Base-by-base conservation (phyloP, 2,113 vertebrate species). In the Saguinus imperator region DNA sequence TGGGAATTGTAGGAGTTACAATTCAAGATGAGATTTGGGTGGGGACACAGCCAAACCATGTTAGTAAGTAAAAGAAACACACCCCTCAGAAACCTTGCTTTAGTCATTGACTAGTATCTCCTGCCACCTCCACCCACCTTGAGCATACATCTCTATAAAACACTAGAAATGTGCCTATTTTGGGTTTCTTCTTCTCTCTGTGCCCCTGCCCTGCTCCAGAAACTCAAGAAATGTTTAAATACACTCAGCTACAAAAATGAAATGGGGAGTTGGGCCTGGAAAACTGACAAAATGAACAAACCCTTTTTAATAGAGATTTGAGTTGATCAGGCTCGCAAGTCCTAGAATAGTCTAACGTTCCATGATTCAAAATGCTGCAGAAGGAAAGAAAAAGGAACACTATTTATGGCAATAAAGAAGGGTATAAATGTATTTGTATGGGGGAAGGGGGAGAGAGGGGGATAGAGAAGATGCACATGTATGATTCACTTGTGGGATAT, bases 401-500 rank as follows among this genome's bases (percentile, higher is more conserved):
- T 90, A 96, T 96, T 95, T 95, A 96, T 94, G 94, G 68, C 43
- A 73, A 83, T 83, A 76, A 92, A 55, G n/a, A 96, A 95, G 48
- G 37, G 29, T 77, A 75, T 93, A 68, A 89, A 92, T 89, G 64
- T 89, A 55, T 93, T 95, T 91, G 87, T 88, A 40, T 87, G 84
- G 86, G 73, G 18, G 75, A 87, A 11, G 68, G 37, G 52, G 37
- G 21, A 55, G 18, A 80, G 73, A 9, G 68, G 37, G 48, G 37
- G 21, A 55, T 12, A 80, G 73, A 90, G 79, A 94, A 75, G 48
- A 80, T 84, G 35, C n/a, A 75, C 6, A 5, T 77, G 82, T 87
- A 82, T 96, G 77, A 94, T 95, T 98, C 86, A 97, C n/a, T 96
- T 93, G 83, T 86, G 52, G n/a, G 35, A 72, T 96, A 89, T 94